These are phyloP conservation scores for Calycopis cecrops DNA, from an alignment of 1,140 invertebrate species.

Conservation along the genomic window DNA sequence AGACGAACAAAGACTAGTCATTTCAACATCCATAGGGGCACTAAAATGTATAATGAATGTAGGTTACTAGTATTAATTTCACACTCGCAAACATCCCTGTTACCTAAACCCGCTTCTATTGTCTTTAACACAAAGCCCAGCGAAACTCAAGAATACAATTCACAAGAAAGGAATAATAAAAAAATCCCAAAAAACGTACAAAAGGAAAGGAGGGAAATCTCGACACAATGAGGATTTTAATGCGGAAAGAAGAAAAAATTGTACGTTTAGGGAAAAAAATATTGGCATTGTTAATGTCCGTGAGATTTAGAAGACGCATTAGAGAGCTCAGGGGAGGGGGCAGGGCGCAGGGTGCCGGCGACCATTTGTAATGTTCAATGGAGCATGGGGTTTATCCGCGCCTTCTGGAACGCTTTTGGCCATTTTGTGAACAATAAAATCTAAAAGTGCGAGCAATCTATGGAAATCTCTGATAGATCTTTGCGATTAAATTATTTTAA, in stretches of 20 bases:
- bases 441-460: no score
- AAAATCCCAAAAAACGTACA: neutral
- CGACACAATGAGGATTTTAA: constrained; percentile 2
- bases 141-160: no score
- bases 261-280: neutral
- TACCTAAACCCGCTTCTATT: no score
- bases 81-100: no score
- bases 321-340: neutral
- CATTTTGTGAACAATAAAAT: neutral
- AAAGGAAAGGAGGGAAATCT: constrained; percentile 6
- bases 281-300: neutral
- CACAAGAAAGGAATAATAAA: constrained; percentile 1
- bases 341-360: no score
- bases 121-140: no score
- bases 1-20: no score
- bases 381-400: neutral
- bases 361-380: constrained; percentile 9
- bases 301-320: constrained; percentile 2
- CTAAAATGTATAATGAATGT: no score
- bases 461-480: no score
- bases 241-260: neutral
- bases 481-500: no score
- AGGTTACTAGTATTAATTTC: no score
- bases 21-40: no score
- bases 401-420: neutral